Base-by-base conservation (phyloP, 1,140 invertebrate genomes). In the Musca vetustissima region DNA sequence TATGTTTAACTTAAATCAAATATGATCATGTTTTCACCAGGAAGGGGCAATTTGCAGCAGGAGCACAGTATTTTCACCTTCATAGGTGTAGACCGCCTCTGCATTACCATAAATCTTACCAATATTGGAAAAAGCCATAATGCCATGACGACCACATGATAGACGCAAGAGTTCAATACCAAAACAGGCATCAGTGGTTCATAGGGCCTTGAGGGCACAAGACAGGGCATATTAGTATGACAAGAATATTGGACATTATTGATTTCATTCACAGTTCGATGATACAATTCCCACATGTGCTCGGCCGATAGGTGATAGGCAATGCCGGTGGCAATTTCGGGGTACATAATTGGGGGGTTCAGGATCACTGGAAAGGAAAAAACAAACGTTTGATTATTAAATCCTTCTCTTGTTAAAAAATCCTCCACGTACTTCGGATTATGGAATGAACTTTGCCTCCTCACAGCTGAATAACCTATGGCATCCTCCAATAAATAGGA, bases 61-160 rank as follows among this genome's bases (percentile, higher is more conserved):
- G 55, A 98, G 84, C n/a, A 98, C 95, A 1, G 94, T 96, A 79
- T 98, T 97, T 85, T 98, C 96, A 13, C 96, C 96, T 84, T 98
- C 96, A 78, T 98, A 98, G 15, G 95, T 98, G 79, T 91, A 93
- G 48, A 91, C 89, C n/a, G 95, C 94, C 4, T 93, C 94, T 4
- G 90, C 88, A 66, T 91, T 83, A 4, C 90, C 90, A 82, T 96
- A 98, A n/a, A 91, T 91, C 61, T 88, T 86, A 32, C 94, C 94
- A 48, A 98, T 84, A 80, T 93, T 95, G 75, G 92, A 93, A 11
- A 90, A 87, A 15, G 89, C 87, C 85, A 94, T 92, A 84, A 95
- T 98, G 14, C 96, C 96, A 83, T 98, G 96, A 6, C 96, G 96
- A 22, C 96, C 96, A 82, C 96, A 98, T 11, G 95, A 84, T 49